Percentiles rank a stretch among this genome's conserved stretches.
Evolutionary conservation across 1,140 invertebrate species (phyloP).

Genomic region (Drosophila mojavensis): DNA sequence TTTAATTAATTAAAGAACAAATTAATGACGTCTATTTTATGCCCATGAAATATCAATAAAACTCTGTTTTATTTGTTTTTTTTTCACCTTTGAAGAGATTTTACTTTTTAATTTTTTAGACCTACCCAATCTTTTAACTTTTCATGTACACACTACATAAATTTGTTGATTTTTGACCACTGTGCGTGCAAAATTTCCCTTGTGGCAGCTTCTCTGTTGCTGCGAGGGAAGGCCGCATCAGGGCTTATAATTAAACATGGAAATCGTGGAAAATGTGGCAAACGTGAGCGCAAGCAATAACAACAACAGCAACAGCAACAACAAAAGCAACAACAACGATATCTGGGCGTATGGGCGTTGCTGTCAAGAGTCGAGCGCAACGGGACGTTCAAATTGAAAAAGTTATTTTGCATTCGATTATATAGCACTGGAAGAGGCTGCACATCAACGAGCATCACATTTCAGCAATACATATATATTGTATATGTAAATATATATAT

Average conservation of each 20-base stretch:
- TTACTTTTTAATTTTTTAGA: no score
- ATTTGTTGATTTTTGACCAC: not conserved
- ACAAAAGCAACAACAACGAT: conserved; percentile 19
- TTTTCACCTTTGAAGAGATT: no score
- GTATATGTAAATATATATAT: not conserved
- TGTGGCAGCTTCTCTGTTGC: conserved; percentile 45
- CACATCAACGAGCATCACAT: conserved; percentile 43
- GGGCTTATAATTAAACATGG: conserved; percentile 80
- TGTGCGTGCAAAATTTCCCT: conserved; percentile 67
- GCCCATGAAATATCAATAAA: no score
- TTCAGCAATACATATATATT: no score
- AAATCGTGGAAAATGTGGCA: conserved; percentile 76
- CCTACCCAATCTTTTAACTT: no score
- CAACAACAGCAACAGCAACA: conserved; percentile 27
- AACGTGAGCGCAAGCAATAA: conserved; percentile 34
- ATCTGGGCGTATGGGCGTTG: not conserved
- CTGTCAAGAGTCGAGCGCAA: conserved; percentile 45
- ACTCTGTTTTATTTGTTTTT: no score
- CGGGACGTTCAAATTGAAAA: conserved; percentile 68
- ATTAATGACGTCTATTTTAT: no score
- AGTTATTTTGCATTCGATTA: conserved; percentile 76
- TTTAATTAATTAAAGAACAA: no score
- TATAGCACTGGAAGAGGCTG: conserved; percentile 40
- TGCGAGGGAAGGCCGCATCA: conserved; percentile 42
- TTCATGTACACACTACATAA: no score